Evolutionary conservation across 2,888 invertebrate genomes (phyloP).

Genomic region (Archips xylosteana): DNA sequence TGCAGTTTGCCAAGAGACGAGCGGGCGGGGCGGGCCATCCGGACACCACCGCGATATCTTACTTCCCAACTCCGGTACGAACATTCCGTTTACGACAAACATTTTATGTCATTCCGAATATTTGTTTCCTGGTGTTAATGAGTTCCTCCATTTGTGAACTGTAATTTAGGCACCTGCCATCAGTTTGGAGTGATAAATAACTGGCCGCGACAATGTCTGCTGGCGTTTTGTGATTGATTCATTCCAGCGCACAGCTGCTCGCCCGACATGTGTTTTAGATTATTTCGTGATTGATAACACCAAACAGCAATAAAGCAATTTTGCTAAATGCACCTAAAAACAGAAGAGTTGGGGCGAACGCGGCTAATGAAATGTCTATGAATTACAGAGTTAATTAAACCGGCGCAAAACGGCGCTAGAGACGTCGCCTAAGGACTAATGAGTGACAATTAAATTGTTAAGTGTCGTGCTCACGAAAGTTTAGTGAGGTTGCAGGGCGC

Average conservation of each 20-base stretch:
- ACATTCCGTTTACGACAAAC: slow-evolving; percentile 45
- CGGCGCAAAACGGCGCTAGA: slow-evolving; percentile 60
- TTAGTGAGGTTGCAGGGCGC: slow-evolving; percentile 77
- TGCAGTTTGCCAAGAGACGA: slow-evolving; percentile 82
- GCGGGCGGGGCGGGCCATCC: slow-evolving; percentile 72
- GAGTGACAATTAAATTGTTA: slow-evolving; percentile 82
- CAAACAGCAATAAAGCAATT: slow-evolving; percentile 53
- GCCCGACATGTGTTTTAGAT: slow-evolving; percentile 54
- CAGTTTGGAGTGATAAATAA: slow-evolving; percentile 72
- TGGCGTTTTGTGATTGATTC: slow-evolving; percentile 73
- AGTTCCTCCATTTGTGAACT: slow-evolving; percentile 64
- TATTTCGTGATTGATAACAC: slow-evolving; percentile 68
- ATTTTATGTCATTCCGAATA: slow-evolving; percentile 58
- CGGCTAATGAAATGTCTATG: slow-evolving; percentile 72
- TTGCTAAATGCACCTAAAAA: slow-evolving; percentile 51
- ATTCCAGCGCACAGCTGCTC: slow-evolving; percentile 66
- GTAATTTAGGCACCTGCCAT: slow-evolving; percentile 64
- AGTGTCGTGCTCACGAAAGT: slow-evolving; percentile 77
- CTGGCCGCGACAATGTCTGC: slow-evolving; percentile 62
- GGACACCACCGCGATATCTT: slow-evolving; percentile 71
- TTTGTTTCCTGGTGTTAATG: slow-evolving; percentile 54
- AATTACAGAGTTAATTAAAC: slow-evolving; percentile 71
- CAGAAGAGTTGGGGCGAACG: slow-evolving; percentile 50
- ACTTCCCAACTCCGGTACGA: slow-evolving; percentile 63
- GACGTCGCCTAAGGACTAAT: slow-evolving; percentile 77